A percentile compares a stretch with the other conserved stretches of the same genome.
Conservation (phyloP, 2,113 vertebrate genomes). For the Ancistrus triradiatus region DNA sequence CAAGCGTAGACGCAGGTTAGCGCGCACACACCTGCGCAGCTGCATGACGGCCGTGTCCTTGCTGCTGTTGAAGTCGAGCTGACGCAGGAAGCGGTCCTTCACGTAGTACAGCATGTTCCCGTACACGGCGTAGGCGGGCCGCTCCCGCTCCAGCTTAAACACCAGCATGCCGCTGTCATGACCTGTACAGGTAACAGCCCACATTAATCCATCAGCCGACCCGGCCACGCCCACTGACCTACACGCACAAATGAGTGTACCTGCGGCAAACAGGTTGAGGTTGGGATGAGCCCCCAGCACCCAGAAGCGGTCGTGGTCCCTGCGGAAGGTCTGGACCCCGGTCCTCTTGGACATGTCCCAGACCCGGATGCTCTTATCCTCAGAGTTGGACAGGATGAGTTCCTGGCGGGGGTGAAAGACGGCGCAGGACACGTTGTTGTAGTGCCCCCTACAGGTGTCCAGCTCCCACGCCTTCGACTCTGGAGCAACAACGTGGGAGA, state of each 20-base stretch:
- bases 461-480: conserved; percentile 97
- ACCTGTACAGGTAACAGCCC: conserved; percentile 70
- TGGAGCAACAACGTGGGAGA: conserved; percentile 52
- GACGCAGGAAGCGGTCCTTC: conserved; percentile 90
- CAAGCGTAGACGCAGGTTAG: neutral
- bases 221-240: conserved; percentile 1
- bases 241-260: conserved; percentile 44
- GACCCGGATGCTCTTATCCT: conserved; percentile 96
- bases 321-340: conserved; percentile 91
- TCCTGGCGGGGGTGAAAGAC: conserved; percentile 97
- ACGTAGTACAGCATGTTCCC: conserved; percentile 89
- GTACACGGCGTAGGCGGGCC: conserved; percentile 89
- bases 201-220: too few species aligned
- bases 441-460: conserved; percentile 93
- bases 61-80: conserved; percentile 93
- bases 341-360: conserved; percentile 99
- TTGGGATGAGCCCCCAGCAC: conserved; percentile 93
- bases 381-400: conserved; percentile 94
- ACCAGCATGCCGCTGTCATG: conserved; percentile 97
- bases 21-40: conserved; percentile 76
- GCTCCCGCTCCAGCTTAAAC: conserved; percentile 92
- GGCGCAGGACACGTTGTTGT: conserved; percentile 96
- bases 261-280: conserved; percentile 95
- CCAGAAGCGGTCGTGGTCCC: conserved; percentile 97
- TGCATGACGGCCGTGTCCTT: conserved; percentile 96